Percentiles rank a stretch among this genome's conserved stretches.
These are phyloP conservation scores for Emberiza fucata DNA, from an alignment of 2,113 vertebrate genomes.

Conservation along the genomic window DNA sequence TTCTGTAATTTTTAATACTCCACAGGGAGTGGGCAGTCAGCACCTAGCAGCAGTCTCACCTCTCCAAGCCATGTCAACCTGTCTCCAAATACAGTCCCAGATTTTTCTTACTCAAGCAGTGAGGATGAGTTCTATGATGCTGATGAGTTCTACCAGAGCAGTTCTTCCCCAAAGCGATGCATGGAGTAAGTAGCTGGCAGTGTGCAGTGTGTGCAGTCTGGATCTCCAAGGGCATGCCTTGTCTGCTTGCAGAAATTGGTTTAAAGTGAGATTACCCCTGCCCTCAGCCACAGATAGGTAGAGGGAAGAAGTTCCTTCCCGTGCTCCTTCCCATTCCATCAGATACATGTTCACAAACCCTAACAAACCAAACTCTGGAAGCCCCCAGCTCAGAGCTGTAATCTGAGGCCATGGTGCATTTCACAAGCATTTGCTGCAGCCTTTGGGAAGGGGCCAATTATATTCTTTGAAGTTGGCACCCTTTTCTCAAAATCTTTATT, in stretches of 20 bases:
- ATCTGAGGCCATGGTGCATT: not conserved
- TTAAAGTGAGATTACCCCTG: not conserved
- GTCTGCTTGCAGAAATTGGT: not conserved
- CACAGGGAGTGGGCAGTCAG: slow-evolving; percentile 89
- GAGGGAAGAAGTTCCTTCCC: not conserved
- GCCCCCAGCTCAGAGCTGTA: not conserved
- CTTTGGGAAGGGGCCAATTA: not conserved
- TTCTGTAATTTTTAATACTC: not conserved
- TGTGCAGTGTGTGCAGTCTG: not conserved
- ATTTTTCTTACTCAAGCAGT: slow-evolving; percentile 98
- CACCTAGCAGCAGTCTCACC: slow-evolving; percentile 90
- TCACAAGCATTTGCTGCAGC: not conserved
- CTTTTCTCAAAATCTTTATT: not conserved
- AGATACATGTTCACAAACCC: not conserved
- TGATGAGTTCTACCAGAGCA: slow-evolving; percentile 94
- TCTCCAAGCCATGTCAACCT: slow-evolving; percentile 92
- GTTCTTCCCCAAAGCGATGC: slow-evolving; percentile 90
- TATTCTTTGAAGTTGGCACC: not conserved
- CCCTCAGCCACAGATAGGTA: not conserved
- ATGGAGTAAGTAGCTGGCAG: slow-evolving; percentile 82
- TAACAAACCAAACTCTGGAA: not conserved
- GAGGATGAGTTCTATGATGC: slow-evolving; percentile 99
- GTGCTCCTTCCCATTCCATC: not conserved
- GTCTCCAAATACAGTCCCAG: slow-evolving; percentile 92
- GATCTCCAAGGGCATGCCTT: not conserved